Base-by-base conservation (phyloP, 2,113 vertebrate genomes). In the Peromyscus polionotus region DNA sequence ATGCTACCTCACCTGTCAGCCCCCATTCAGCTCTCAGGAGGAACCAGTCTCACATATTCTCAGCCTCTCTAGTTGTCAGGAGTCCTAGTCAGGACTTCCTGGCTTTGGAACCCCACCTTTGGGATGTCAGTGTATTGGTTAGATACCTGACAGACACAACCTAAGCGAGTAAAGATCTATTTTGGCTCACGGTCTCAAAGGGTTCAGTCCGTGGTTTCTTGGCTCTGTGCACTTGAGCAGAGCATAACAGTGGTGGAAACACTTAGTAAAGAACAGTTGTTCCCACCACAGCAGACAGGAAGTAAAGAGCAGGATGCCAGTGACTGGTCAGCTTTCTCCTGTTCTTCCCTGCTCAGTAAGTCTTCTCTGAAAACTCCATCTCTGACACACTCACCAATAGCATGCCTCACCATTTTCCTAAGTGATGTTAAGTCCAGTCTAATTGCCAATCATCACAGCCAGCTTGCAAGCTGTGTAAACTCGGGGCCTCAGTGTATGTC, bases 1-100 rank as follows among this genome's bases (percentile, higher is more conserved):
- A 63, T 9, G 4, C 16, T 45, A 63, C 22, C 33, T 7, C n/a
- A 63, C 12, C 6, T 70, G 33, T 19, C 0, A 0, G n/a, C 0
- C 86, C 90, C 86, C 3, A 0, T 7, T 26, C 83, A 54, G 80
- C 39, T 88, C 84, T 93, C 67, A 20, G 54, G 39, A 39, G 45
- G 7, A 76, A 36, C 63, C 72, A 1, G 1, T 65, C 48, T 80
- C 70, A 5, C 0, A 0, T 48, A 73, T 51, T 13, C 83, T 39
- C 81, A 33, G 1, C 28, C 36, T 42, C 33, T n/a, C n/a, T 70
- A 5, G 13, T 1, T n/a, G 7, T 19, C 63, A 68, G 3, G 73
- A 93, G 28, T 51, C 75, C 9, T 54, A 28, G 9, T 77, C 28
- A 89, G 33, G 68, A 51, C 51, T 51, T 51, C 51, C 33, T 59